These are phyloP conservation scores for Poeciliopsis turneri DNA, from an alignment of 2,797 vertebrate species.

Conservation along the genomic window DNA sequence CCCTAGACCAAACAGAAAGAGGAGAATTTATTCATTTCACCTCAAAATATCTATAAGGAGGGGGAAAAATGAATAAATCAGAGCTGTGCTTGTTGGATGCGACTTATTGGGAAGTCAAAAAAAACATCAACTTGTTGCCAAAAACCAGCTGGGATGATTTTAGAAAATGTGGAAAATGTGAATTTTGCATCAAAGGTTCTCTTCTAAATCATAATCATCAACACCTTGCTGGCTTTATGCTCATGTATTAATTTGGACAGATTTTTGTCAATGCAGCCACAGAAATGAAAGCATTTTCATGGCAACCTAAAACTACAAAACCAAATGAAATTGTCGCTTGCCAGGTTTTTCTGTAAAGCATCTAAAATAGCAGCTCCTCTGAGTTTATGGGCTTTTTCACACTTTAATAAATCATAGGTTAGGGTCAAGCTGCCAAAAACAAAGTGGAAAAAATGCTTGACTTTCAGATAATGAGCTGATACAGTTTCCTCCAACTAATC, in stretches of 20 bases:
- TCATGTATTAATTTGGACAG: neutral
- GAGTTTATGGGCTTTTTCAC: neutral
- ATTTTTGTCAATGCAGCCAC: neutral
- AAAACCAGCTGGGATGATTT: too few relatives aligned
- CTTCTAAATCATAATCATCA: neutral
- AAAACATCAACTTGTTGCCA: too few relatives aligned
- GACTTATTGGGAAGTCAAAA: too few relatives aligned
- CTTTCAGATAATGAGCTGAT: neutral
- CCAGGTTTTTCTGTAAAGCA: neutral
- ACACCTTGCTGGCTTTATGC: neutral
- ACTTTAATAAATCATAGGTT: neutral
- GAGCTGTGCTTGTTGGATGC: too few relatives aligned
- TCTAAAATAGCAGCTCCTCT: neutral
- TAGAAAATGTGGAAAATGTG: too few relatives aligned
- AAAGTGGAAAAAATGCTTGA: neutral
- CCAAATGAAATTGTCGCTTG: neutral
- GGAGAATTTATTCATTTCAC: neutral
- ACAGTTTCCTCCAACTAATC: neutral
- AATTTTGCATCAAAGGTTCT: neutral
- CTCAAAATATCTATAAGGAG: too few relatives aligned
- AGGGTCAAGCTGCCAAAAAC: neutral
- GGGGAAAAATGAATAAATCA: too few relatives aligned
- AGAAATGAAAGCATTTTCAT: neutral
- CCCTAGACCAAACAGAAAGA: conserved; percentile 78
- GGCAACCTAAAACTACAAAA: neutral